Evolutionary conservation across 2,113 vertebrate species (phyloP).

Genomic region (Gila orcuttii): DNA sequence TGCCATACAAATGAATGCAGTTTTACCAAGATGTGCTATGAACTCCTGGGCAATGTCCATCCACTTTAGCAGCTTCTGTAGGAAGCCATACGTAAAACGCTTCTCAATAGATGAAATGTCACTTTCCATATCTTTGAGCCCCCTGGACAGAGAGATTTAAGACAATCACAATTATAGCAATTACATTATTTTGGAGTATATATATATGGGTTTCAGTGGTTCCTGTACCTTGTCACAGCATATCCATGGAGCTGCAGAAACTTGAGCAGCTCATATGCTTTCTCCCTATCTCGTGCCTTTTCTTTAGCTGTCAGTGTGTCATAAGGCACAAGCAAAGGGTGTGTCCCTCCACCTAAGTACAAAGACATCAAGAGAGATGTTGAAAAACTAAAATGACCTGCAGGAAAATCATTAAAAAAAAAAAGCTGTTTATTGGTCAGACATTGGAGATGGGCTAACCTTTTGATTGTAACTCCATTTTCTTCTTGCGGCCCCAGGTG

Average conservation of each 20-base stretch:
- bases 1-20: background rate
- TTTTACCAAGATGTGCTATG: slow-evolving; percentile 88
- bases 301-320: slow-evolving; percentile 94
- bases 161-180: background rate
- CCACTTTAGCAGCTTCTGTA: slow-evolving; percentile 90
- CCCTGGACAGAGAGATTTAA: slow-evolving; percentile 68
- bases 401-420: background rate
- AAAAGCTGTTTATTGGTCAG: background rate
- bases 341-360: slow-evolving; percentile 84
- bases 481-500: slow-evolving; percentile 95
- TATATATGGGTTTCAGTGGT: background rate
- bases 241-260: slow-evolving; percentile 93
- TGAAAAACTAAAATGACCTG: background rate
- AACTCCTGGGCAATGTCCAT: slow-evolving; percentile 97
- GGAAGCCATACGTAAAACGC: slow-evolving; percentile 91
- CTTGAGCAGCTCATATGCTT: slow-evolving; percentile 89
- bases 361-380: slow-evolving; percentile 34
- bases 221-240: slow-evolving; percentile 83
- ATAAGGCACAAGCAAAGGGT: slow-evolving; percentile 91
- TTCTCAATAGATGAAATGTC: slow-evolving; percentile 96
- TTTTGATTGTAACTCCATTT: slow-evolving; percentile 87
- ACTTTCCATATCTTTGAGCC: slow-evolving; percentile 92
- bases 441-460: slow-evolving; percentile 67
- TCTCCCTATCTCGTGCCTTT: slow-evolving; percentile 91
- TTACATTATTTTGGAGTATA: background rate